These are phyloP conservation scores for Glossophaga mutica DNA, from an alignment of 2,797 vertebrate species.

Conservation along the genomic window DNA sequence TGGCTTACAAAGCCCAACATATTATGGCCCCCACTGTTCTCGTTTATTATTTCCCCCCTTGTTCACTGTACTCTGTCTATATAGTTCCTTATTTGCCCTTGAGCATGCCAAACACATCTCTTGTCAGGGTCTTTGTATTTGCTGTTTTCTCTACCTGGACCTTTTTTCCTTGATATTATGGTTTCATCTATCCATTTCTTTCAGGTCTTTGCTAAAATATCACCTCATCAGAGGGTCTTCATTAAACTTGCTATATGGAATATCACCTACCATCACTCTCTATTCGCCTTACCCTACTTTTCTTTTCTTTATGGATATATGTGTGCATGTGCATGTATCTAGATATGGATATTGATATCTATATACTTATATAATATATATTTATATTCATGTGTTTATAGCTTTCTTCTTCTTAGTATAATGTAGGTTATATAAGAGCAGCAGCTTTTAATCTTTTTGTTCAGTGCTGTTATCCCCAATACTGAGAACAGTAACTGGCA, in stretches of 20 bases:
- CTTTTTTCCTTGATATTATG: background rate
- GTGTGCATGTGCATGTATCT: background rate
- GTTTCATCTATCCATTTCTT: background rate
- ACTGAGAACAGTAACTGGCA: background rate
- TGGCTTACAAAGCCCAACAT: background rate
- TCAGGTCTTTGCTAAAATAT: conserved; percentile 19
- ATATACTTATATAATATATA: background rate
- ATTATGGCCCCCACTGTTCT: background rate
- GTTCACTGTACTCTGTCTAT: background rate
- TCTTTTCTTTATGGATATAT: background rate
- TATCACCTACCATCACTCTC: background rate
- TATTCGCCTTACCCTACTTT: background rate
- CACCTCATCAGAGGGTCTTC: background rate
- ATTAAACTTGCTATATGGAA: background rate
- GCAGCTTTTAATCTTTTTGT: background rate
- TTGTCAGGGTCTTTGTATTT: background rate
- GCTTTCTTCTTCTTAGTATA: background rate
- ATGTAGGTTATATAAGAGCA: background rate
- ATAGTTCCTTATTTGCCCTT: background rate
- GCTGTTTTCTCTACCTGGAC: background rate
- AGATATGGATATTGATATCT: background rate
- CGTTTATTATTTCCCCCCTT: background rate
- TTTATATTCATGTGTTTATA: background rate
- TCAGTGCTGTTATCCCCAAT: background rate
- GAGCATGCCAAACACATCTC: background rate